Conservation (phyloP, 1,140 invertebrate species). For the Eriocheir sinensis region DNA sequence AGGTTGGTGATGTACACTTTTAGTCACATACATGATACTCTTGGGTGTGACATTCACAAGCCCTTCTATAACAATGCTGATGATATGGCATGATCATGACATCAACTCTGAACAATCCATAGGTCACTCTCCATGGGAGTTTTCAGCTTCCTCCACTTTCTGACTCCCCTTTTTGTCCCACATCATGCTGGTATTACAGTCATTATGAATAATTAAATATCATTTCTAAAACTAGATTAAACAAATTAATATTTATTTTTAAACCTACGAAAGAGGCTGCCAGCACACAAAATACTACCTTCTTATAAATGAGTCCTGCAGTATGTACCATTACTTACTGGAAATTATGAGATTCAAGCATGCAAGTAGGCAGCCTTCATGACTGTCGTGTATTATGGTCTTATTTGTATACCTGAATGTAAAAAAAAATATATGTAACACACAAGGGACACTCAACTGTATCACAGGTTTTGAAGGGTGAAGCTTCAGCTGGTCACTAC, state of each 20-base stretch:
- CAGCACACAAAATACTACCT: background rate
- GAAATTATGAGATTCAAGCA: conserved; percentile 56
- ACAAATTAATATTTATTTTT: conserved; percentile 67
- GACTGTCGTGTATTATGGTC: conserved; percentile 32
- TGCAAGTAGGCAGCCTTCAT: conserved; percentile 51
- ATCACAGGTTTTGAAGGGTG: conserved; percentile 71
- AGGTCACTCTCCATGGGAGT: conserved; percentile 68
- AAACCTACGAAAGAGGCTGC: conserved; percentile 63
- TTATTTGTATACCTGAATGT: conserved; percentile 67
- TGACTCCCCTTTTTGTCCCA: background rate
- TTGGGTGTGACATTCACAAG: conserved; percentile 41
- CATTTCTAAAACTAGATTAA: conserved; percentile 67
- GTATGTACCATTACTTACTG: conserved; percentile 33
- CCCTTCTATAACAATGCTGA: conserved; percentile 56
- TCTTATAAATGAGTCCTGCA: background rate
- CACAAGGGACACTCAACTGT: conserved; percentile 65
- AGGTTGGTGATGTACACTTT: conserved; percentile 68
- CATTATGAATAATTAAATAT: conserved; percentile 59
- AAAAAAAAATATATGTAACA: conserved; percentile 16
- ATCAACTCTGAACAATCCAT: conserved; percentile 73
- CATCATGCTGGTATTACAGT: background rate
- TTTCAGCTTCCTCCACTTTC: conserved; percentile 31
- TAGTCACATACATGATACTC: conserved; percentile 55
- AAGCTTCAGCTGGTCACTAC: conserved; percentile 33
- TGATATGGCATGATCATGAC: conserved; percentile 69